Evolutionary conservation across 2,797 vertebrate species (phyloP).

Genomic region (Tokudaia muenninki): DNA sequence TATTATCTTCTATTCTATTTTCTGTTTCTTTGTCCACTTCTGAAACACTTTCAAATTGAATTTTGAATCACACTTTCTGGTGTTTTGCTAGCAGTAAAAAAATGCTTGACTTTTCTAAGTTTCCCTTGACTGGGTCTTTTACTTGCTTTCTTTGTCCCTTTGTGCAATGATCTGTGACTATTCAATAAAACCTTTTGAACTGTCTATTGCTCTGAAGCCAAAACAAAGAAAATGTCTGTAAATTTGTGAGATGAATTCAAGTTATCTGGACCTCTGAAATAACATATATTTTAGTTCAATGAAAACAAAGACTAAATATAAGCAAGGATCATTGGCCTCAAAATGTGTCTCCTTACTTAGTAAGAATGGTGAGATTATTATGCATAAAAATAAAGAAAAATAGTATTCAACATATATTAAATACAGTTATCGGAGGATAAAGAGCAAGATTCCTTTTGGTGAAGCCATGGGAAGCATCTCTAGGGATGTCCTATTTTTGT

Average conservation of each 20-base stretch:
- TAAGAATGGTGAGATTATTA: neutral
- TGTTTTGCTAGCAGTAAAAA: neutral
- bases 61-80: slow-evolving; percentile 23
- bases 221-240: slow-evolving; percentile 39
- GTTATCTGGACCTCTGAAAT: neutral
- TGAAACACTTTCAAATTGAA: slow-evolving; percentile 41
- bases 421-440: neutral
- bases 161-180: slow-evolving; percentile 61
- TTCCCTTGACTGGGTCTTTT: slow-evolving; percentile 41
- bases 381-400: slow-evolving; percentile 4
- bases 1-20: neutral
- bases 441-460: neutral
- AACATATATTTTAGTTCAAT: neutral
- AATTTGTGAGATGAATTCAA: slow-evolving; percentile 50
- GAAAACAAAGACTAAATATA: slow-evolving; percentile 15
- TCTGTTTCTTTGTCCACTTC: neutral
- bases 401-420: neutral
- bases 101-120: neutral
- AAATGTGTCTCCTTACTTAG: neutral
- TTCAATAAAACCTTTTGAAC: slow-evolving; percentile 68
- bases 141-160: slow-evolving; percentile 29
- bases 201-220: slow-evolving; percentile 9
- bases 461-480: neutral
- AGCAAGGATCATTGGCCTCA: slow-evolving; percentile 12
- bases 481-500: neutral